These are phyloP conservation scores for Pocillopora grandis DNA, from an alignment of 92 coral and sea anemone species.

Conservation along the genomic window DNA sequence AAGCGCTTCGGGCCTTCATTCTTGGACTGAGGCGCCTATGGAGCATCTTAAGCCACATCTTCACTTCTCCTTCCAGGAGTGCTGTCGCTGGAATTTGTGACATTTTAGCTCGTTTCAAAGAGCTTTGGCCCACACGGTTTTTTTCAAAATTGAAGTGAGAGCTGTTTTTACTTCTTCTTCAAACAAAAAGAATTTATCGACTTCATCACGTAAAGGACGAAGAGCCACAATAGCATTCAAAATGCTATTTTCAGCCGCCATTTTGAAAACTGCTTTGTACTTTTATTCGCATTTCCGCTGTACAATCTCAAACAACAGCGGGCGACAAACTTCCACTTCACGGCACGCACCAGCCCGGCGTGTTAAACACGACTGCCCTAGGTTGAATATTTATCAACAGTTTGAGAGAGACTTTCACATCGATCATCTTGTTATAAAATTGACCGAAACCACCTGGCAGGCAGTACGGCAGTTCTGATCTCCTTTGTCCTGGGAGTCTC, in stretches of 20 bases:
- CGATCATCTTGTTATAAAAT: too few species aligned
- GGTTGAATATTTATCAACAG: too few species aligned
- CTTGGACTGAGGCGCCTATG: too few species aligned
- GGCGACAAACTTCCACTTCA: slow-evolving; percentile 32
- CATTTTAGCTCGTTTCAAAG: slow-evolving; percentile 29
- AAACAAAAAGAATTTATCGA: slow-evolving; percentile 11
- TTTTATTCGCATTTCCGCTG: slow-evolving; percentile 18
- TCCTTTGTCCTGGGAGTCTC: too few species aligned
- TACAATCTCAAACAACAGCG: slow-evolving; percentile 10
- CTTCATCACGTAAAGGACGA: slow-evolving; percentile 26
- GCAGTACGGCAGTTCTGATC: too few species aligned
- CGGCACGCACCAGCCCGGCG: slow-evolving; percentile 21
- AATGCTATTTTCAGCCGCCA: slow-evolving; percentile 7
- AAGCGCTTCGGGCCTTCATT: too few species aligned
- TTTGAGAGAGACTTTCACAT: too few species aligned
- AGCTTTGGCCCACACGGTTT: slow-evolving; percentile 15
- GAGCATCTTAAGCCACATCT: slow-evolving; percentile 28
- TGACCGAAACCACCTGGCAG: too few species aligned
- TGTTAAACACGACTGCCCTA: not conserved
- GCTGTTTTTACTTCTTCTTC: too few species aligned
- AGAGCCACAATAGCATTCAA: slow-evolving; percentile 6
- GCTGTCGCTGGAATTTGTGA: slow-evolving; percentile 33
- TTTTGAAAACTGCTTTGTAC: not conserved
- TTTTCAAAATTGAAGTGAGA: too few species aligned
- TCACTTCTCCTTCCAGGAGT: slow-evolving; percentile 35